A percentile compares a stretch with the other conserved stretches of the same genome.
Conservation (phyloP, 2,113 vertebrate species). For the Anhinga rufa region DNA sequence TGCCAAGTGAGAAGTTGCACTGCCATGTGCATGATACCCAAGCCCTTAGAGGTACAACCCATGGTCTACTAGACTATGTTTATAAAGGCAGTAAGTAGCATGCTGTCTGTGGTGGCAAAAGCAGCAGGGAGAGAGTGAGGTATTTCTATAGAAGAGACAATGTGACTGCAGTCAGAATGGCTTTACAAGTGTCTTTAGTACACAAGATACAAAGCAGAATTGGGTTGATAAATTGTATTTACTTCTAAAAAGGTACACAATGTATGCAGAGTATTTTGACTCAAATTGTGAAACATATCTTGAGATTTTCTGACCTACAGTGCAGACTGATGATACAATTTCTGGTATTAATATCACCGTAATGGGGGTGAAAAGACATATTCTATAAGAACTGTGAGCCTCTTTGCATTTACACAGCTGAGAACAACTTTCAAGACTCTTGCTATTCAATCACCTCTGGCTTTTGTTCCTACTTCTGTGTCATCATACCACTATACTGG, state of each 20-base stretch:
- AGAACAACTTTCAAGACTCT: neutral
- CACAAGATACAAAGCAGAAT: neutral
- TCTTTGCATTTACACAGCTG: neutral
- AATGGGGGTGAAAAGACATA: neutral
- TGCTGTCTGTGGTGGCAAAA: neutral
- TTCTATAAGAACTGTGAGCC: neutral
- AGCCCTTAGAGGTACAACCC: neutral
- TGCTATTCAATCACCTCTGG: neutral
- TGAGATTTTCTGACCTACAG: neutral
- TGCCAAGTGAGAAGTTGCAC: neutral
- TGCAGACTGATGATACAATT: neutral
- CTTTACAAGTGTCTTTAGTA: neutral
- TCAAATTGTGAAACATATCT: neutral
- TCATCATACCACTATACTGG: neutral
- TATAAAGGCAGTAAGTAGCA: neutral
- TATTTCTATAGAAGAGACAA: neutral
- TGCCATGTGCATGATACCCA: neutral
- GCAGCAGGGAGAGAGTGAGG: neutral
- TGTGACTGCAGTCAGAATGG: neutral
- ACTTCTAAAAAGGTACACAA: neutral
- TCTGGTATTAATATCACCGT: neutral
- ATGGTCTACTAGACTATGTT: neutral
- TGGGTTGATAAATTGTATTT: neutral
- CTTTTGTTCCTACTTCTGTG: neutral
- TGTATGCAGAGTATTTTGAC: neutral